Conservation (phyloP, 1,140 invertebrate genomes). For the Epicauta chinensis region DNA sequence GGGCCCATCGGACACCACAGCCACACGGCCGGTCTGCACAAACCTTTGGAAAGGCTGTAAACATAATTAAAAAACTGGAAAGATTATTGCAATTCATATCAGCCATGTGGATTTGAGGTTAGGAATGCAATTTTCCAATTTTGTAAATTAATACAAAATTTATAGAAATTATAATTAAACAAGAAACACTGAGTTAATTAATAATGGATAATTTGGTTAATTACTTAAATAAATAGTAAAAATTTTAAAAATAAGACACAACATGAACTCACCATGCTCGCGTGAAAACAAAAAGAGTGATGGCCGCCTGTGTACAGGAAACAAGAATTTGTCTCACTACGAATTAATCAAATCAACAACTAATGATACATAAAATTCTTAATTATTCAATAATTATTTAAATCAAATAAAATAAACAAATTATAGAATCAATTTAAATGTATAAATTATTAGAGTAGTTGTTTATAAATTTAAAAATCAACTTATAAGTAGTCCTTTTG, state of each 20-base stretch:
- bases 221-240: not conserved
- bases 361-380: no score
- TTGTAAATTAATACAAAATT: not conserved
- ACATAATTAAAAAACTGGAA: slow-evolving; percentile 21
- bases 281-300: slow-evolving; percentile 12
- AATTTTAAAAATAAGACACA: not conserved
- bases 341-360: slow-evolving; percentile 7
- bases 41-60: slow-evolving; percentile 86
- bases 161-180: not conserved
- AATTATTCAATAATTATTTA: no score
- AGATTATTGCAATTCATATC: slow-evolving; percentile 4
- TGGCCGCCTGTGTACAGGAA: slow-evolving; percentile 10
- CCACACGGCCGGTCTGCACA: slow-evolving; percentile 94
- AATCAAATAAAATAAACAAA: no score
- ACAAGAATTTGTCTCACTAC: not conserved
- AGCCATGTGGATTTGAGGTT: slow-evolving; percentile 3
- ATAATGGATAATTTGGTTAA: not conserved
- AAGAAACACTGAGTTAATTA: not conserved
- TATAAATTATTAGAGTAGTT: no score
- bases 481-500: no score
- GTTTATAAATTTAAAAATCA: no score
- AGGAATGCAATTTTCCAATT: not conserved
- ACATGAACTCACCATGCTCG: slow-evolving; percentile 11
- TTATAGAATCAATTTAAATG: no score
- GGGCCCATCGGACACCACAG: slow-evolving; percentile 82